Conservation (phyloP, 2,888 invertebrate genomes). For the Cheilosia pagana region DNA sequence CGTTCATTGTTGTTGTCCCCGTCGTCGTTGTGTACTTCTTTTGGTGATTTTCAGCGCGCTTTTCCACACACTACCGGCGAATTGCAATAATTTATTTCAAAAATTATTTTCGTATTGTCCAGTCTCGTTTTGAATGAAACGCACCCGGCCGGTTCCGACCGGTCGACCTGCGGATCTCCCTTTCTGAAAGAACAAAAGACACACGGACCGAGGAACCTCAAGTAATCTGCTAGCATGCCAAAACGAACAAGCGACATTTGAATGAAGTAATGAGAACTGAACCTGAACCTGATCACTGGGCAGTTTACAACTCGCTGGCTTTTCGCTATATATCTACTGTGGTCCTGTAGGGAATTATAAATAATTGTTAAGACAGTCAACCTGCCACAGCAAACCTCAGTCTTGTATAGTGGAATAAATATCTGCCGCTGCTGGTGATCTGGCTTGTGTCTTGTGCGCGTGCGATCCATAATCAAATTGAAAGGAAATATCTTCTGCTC, state of each 20-base stretch:
- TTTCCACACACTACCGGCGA: constrained; percentile 67
- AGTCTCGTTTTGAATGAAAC: constrained; percentile 74
- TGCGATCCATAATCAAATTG: constrained; percentile 73
- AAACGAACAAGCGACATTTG: constrained; percentile 76
- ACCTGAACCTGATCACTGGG: constrained; percentile 65
- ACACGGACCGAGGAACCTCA: constrained; percentile 29
- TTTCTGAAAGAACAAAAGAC: constrained; percentile 71
- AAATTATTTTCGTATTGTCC: constrained; percentile 77
- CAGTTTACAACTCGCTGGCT: constrained; percentile 68
- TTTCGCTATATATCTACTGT: constrained; percentile 43
- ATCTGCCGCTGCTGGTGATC: constrained; percentile 41
- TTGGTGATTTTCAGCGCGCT: constrained; percentile 71
- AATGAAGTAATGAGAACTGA: constrained; percentile 77
- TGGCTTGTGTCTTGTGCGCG: constrained; percentile 38
- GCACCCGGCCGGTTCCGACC: constrained; percentile 29
- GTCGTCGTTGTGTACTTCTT: constrained; percentile 44
- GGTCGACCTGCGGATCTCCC: constrained; percentile 18
- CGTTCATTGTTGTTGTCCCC: constrained; percentile 49
- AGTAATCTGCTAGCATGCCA: constrained; percentile 73
- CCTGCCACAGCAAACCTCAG: constrained; percentile 69
- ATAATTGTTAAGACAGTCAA: constrained; percentile 75
- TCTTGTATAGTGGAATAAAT: constrained; percentile 47
- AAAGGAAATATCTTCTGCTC: constrained; percentile 47
- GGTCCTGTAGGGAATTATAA: constrained; percentile 73
- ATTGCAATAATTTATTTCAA: constrained; percentile 77